These are phyloP conservation scores for Bolborhynchus lineola DNA, from an alignment of 2,113 vertebrate species.

Conservation along the genomic window DNA sequence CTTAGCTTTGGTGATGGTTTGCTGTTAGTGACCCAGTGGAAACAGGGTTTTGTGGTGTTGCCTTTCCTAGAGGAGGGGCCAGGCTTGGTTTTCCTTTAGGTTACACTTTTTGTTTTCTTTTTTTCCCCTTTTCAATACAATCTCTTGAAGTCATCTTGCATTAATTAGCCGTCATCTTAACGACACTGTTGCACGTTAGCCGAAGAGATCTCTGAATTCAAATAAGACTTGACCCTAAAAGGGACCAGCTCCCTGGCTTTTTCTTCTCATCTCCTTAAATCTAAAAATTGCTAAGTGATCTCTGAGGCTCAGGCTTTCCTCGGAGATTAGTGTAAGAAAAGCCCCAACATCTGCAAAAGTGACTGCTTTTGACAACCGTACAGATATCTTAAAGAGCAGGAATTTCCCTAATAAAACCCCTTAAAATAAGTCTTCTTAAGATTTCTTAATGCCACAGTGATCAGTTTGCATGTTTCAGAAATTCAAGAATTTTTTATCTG, in stretches of 20 bases:
- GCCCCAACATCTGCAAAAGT: conserved; percentile 77
- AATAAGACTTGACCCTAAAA: conserved; percentile 74
- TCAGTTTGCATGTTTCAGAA: conserved; percentile 77
- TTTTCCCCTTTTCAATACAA: conserved; percentile 34
- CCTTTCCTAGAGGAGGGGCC: not conserved
- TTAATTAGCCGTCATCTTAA: conserved; percentile 72
- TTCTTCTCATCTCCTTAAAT: conserved; percentile 79
- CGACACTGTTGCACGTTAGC: conserved; percentile 65
- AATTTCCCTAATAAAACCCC: conserved; percentile 77
- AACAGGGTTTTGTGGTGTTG: not conserved
- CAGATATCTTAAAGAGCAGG: conserved; percentile 76
- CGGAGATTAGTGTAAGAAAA: conserved; percentile 80
- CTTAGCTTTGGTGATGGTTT: not conserved
- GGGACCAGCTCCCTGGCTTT: conserved; percentile 69
- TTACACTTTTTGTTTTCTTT: not conserved
- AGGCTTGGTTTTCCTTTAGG: conserved; percentile 5
- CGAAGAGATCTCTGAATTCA: conserved; percentile 71
- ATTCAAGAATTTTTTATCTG: conserved; percentile 76
- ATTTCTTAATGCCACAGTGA: conserved; percentile 77
- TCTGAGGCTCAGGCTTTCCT: conserved; percentile 77
- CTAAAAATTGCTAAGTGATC: conserved; percentile 80
- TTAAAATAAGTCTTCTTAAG: conserved; percentile 79
- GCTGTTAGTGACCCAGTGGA: not conserved
- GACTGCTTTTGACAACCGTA: conserved; percentile 78
- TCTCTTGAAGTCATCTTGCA: conserved; percentile 69